Conservation (phyloP, 2,797 vertebrate species). For the Ibycter americanus region DNA sequence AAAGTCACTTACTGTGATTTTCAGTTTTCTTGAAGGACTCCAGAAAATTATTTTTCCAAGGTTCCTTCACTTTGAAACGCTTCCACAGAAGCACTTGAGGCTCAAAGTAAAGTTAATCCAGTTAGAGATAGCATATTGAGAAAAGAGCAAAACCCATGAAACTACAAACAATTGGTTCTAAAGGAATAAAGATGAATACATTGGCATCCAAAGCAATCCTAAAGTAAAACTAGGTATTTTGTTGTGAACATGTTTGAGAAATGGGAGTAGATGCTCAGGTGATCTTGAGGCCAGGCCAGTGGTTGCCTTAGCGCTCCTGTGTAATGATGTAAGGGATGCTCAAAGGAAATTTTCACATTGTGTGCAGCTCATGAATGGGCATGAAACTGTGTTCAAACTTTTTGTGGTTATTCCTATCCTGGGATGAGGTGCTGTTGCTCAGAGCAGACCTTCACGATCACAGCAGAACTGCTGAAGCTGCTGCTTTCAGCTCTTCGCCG, state of each 20-base stretch:
- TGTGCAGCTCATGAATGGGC: not conserved
- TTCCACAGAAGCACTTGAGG: constrained; percentile 15
- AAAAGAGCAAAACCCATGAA: constrained; percentile 12
- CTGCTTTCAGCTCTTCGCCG: not conserved
- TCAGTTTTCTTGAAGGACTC: constrained; percentile 24
- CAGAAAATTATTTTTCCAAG: constrained; percentile 38
- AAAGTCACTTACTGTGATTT: constrained; percentile 1
- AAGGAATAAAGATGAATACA: not conserved
- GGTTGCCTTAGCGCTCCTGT: not conserved
- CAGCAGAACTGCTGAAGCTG: not conserved
- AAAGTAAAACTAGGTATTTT: not conserved
- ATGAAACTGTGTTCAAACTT: rapidly evolving
- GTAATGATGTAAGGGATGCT: not conserved
- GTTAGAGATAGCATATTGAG: not conserved
- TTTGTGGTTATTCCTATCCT: not conserved
- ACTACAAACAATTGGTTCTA: not conserved
- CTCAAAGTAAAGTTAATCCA: constrained; percentile 16
- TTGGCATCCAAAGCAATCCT: not conserved
- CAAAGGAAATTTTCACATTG: not conserved
- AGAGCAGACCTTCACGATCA: not conserved
- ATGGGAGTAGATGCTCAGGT: not conserved
- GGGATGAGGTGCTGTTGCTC: not conserved
- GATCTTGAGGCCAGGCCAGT: not conserved
- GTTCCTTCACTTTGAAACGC: constrained; percentile 32
- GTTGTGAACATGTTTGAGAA: not conserved